Evolutionary conservation across 2,113 vertebrate species (phyloP), one percentile per base, ranked within the genome.

Genomic region (Echinops telfairi): DNA sequence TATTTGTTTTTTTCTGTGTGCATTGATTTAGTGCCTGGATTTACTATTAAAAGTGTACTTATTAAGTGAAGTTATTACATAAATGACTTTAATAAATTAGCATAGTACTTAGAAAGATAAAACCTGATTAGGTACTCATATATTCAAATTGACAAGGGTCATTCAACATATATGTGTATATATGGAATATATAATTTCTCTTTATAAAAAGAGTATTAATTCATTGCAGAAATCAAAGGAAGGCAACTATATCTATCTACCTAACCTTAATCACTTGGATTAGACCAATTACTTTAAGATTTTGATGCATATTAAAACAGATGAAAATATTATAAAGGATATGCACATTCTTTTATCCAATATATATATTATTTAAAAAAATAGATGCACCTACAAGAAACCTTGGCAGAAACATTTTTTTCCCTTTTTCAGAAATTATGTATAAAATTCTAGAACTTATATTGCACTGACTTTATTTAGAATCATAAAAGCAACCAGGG

Each of bases 391-490:
- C 3, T 93, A 62, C 64, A 88, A 86, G 29, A 76, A 90, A 31
- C 2, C 25, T 29, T 57, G 15, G 3, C 73, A 19, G 86, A 93
- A 38, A 2, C 6, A 91, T 82, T 91, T 4, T 29, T 70, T 79
- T 83, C 70, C 1, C 16, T 71, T 93, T 68, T 77, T 83, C 53
- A 90, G 38, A 93, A 88, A 81, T 78, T 91, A 40, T 92, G 71
- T 83, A 47, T 94, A 79, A 93, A 83, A 7, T 83, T 92, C 47
- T 89, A 68, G 33, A 84, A 70, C 77, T 57, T 25, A 76, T 84
- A 78, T 89, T 89, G 79, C 76, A 80, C 60, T 83, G 8, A 73
- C 6, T 94, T 90, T 93, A 81, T 92, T 93, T n/a, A 88, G 23
- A 4, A 62, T 78, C 93, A 40, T 68, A 86, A 89, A 80, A 85